A percentile compares a stretch with the other conserved stretches of the same genome.
Evolutionary conservation across 2,797 vertebrate species (phyloP).

Genomic region (Sebastes oblongus): DNA sequence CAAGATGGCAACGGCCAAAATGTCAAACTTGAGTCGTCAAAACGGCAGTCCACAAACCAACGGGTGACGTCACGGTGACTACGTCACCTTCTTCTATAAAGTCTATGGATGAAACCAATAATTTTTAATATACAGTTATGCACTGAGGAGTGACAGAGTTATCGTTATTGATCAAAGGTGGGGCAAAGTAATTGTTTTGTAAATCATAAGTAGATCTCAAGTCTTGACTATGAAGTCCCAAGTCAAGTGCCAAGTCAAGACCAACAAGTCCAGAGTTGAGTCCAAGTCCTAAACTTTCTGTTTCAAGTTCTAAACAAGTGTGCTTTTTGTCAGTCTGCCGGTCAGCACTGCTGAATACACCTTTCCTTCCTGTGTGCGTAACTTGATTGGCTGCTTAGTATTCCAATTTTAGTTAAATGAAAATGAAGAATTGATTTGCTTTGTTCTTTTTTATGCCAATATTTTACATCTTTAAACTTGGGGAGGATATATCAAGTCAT

Average conservation of each 20-base stretch:
- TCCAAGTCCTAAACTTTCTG: neutral
- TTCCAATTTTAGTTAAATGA: neutral
- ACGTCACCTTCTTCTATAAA: too few species aligned
- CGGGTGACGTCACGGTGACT: too few species aligned
- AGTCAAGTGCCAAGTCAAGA: neutral
- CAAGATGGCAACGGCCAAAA: too few species aligned
- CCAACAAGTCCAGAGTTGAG: neutral
- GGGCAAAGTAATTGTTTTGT: neutral
- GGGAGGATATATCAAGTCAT: neutral
- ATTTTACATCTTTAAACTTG: neutral
- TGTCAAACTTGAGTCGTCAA: rapidly evolving
- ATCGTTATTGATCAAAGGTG: neutral
- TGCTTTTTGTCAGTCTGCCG: neutral
- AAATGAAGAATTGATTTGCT: neutral
- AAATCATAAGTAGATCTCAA: neutral
- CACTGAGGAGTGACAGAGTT: neutral
- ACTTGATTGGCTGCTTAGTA: neutral
- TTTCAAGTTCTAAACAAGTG: neutral
- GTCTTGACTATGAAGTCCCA: neutral
- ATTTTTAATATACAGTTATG: neutral
- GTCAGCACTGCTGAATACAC: neutral
- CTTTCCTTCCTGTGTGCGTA: neutral
- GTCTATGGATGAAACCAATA: neutral
- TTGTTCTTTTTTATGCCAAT: neutral
- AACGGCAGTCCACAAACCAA: too few species aligned